Conservation (phyloP, 2,888 invertebrate species). For the Heteromurus nitidus region DNA sequence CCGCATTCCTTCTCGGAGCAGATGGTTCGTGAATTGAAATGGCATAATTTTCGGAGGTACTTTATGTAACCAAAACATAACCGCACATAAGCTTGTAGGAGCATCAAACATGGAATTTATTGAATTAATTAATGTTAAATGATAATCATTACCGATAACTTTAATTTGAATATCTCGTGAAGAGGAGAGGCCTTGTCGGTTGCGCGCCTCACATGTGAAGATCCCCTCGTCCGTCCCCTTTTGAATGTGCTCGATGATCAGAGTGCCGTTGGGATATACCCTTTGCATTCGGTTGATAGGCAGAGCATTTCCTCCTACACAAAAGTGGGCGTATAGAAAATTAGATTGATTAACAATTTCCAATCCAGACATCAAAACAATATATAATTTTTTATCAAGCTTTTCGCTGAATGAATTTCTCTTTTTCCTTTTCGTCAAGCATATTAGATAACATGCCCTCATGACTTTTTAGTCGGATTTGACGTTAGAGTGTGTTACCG, state of each 20-base stretch:
- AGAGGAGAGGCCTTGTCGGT: conserved; percentile 87
- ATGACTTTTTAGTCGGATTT: too few relatives aligned
- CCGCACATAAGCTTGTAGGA: not conserved
- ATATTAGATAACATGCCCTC: too few relatives aligned
- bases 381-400: too few relatives aligned
- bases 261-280: conserved; percentile 89
- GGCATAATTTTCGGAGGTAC: conserved; percentile 90
- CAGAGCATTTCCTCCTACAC: conserved; percentile 86
- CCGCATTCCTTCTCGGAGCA: conserved; percentile 82
- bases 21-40: conserved; percentile 87
- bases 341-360: not conserved
- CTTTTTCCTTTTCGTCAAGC: too few relatives aligned
- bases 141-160: conserved; percentile 76
- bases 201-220: conserved; percentile 92
- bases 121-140: conserved; percentile 27
- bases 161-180: conserved; percentile 78
- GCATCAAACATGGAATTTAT: not conserved
- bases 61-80: conserved; percentile 74
- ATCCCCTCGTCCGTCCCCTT: conserved; percentile 90
- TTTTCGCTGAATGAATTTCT: too few relatives aligned
- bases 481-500: too few relatives aligned
- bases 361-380: too few relatives aligned
- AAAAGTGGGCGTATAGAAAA: conserved; percentile 2
- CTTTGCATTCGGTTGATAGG: conserved; percentile 91
- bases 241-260: conserved; percentile 90